Evolutionary conservation across 2,797 vertebrate species (phyloP), one percentile per base, ranked within the genome.

Genomic region (Pangasius mekongensis): DNA sequence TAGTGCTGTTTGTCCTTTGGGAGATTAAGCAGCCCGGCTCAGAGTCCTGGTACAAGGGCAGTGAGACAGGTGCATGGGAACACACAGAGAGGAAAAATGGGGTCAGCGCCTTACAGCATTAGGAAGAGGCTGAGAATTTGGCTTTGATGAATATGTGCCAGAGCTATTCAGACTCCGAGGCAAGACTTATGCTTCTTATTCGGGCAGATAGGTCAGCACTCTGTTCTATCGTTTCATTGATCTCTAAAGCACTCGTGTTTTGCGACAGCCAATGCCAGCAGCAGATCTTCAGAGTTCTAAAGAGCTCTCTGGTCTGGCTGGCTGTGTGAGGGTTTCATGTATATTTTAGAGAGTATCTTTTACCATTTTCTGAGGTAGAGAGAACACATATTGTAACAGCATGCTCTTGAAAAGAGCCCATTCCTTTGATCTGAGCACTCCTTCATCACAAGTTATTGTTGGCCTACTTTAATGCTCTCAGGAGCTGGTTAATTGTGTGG

Each of bases 1-100:
- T 89, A 90, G 89, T 69, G 88, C 92, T 93, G 93, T 94, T 88
- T 94, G 91, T 93, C 94, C 92, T 93, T 92, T 91, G 94, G 91
- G 94, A 94, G 73, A 73, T 86, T 84, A 86, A 83, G 77, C 81
- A 84, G 60, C 73, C 64, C 73, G 80, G 60, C 60, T 71, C 33
- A 39, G 74, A 64, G 56, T 88, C 83, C 87, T 47, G 71, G 71
- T 39, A 83, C 67, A 80, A 85, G 86, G 86, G 83, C 86, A 86
- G 49, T 85, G n/a, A 73, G 49, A 52, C 73, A 74, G 86, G 71
- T 76, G 67, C 74, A 73, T 14, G 54, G 73, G 52, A 85, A 80
- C 62, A 81, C 62, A 22, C 52, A 27, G 47, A 64, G 62, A 84
- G 22, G 77, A 18, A 30, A 36, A 83, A 64, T 24, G 13, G 20